These are phyloP conservation scores for Cyclargus thomasi DNA, from an alignment of 1,140 invertebrate genomes.

Conservation along the genomic window DNA sequence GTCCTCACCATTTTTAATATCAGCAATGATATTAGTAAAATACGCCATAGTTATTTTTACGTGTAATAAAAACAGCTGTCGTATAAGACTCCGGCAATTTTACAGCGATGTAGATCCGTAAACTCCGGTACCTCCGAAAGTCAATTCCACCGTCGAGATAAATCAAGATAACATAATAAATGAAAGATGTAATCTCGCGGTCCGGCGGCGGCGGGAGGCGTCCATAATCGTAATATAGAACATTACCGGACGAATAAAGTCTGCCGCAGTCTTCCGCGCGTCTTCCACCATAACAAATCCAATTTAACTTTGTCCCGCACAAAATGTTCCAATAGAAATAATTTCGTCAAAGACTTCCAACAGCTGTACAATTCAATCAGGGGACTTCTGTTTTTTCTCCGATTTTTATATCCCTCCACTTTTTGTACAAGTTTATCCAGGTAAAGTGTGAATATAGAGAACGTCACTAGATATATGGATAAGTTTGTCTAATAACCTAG, in stretches of 20 bases:
- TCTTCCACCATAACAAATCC: slow-evolving; percentile 67
- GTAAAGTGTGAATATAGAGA: too few species aligned
- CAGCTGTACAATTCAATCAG: slow-evolving; percentile 68
- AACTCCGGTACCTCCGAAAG: slow-evolving; percentile 4
- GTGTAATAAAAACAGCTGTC: too few species aligned
- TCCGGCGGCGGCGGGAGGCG: slow-evolving; percentile 34
- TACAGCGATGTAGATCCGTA: not conserved
- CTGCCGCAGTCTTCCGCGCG: slow-evolving; percentile 45
- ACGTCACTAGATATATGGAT: too few species aligned
- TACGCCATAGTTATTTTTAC: too few species aligned
- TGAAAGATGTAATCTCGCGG: slow-evolving; percentile 32
- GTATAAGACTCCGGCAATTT: not conserved
- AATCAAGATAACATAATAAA: slow-evolving; percentile 35
- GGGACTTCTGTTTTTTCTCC: slow-evolving; percentile 35
- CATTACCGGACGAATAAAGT: slow-evolving; percentile 46
- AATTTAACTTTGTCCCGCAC: slow-evolving; percentile 70
- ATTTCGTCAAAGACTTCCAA: slow-evolving; percentile 62
- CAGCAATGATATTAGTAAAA: too few species aligned
- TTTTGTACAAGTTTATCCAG: too few species aligned
- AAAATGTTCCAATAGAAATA: slow-evolving; percentile 71
- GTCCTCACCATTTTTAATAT: too few species aligned
- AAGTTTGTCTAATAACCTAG: too few species aligned
- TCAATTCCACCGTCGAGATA: slow-evolving; percentile 17
- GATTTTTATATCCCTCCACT: not conserved
- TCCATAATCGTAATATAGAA: slow-evolving; percentile 57